phyloP scores from a whole-genome alignment of 1,140 invertebrate species.

The Stegodyphus mimosarum region DNA sequence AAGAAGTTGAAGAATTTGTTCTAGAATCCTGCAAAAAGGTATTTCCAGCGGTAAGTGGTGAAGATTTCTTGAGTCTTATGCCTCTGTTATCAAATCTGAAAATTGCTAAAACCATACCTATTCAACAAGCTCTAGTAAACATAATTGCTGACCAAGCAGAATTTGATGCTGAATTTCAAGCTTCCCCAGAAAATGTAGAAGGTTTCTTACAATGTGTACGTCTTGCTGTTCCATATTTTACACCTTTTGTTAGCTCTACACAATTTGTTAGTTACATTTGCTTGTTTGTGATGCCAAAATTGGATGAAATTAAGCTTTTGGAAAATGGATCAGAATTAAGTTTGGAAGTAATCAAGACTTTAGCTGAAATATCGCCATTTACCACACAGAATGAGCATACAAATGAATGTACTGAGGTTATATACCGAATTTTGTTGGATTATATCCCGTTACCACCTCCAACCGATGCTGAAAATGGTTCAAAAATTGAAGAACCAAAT shows the following conservation, averaged over 20 bases:
- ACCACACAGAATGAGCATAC: constrained; percentile 81
- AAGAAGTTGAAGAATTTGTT: constrained; percentile 87
- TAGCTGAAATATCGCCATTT: constrained; percentile 85
- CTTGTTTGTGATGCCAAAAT: constrained; percentile 80
- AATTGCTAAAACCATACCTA: constrained; percentile 81
- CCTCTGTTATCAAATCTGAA: constrained; percentile 83
- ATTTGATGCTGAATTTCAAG: constrained; percentile 78
- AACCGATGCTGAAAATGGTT: constrained; percentile 70
- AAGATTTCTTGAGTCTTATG: constrained; percentile 92
- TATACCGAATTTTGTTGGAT: constrained; percentile 71
- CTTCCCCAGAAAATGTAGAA: constrained; percentile 80
- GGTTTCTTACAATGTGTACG: constrained; percentile 86
- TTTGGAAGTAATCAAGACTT: constrained; percentile 85
- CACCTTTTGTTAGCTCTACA: constrained; percentile 89
- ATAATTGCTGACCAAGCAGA: constrained; percentile 86
- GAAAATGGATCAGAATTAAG: constrained; percentile 69
- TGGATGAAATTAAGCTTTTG: constrained; percentile 67
- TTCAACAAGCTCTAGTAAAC: constrained; percentile 87
- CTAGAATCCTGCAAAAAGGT: constrained; percentile 89
- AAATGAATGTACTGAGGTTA: constrained; percentile 77
- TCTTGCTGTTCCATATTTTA: constrained; percentile 80
- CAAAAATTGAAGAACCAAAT: constrained; percentile 73
- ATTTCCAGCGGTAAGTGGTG: constrained; percentile 83
- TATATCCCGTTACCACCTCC: constrained; percentile 80
- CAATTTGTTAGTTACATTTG: constrained; percentile 89